Conservation (phyloP, 2,888 invertebrate species). For the Caenorhabditis drosophilae region DNA sequence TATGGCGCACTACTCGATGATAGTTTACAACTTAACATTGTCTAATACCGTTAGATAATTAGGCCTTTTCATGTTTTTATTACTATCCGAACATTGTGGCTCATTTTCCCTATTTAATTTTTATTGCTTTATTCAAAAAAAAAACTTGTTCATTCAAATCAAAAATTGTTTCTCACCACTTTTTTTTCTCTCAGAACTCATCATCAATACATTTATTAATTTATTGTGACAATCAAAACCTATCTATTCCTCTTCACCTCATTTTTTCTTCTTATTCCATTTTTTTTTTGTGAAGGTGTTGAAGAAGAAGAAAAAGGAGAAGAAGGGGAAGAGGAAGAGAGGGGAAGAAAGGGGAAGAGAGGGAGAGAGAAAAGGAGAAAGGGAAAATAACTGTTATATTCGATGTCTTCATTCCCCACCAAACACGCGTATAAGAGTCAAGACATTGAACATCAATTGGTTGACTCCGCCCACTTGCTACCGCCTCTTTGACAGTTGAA, state of each 20-base stretch:
- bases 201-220: constrained; percentile 1
- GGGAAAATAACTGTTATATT: no score
- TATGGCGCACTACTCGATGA: no score
- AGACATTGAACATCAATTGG: no score
- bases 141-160: no score
- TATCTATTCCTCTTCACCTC: background rate
- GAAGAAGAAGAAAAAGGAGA: no score
- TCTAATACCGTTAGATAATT: constrained; percentile 29
- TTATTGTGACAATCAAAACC: background rate
- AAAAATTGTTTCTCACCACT: background rate
- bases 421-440: no score
- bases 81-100: constrained; percentile 2
- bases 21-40: constrained; percentile 31
- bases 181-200: constrained; percentile 3
- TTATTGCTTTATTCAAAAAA: background rate
- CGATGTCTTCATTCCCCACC: no score
- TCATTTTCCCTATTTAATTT: background rate
- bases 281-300: no score
- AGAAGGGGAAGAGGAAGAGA: no score
- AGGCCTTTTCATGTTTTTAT: constrained; percentile 18
- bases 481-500: background rate
- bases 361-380: no score
- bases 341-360: no score
- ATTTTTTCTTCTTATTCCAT: background rate
- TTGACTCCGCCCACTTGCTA: background rate